Conservation (phyloP, 1,140 invertebrate genomes). For the Drosophila nigromelanica region DNA sequence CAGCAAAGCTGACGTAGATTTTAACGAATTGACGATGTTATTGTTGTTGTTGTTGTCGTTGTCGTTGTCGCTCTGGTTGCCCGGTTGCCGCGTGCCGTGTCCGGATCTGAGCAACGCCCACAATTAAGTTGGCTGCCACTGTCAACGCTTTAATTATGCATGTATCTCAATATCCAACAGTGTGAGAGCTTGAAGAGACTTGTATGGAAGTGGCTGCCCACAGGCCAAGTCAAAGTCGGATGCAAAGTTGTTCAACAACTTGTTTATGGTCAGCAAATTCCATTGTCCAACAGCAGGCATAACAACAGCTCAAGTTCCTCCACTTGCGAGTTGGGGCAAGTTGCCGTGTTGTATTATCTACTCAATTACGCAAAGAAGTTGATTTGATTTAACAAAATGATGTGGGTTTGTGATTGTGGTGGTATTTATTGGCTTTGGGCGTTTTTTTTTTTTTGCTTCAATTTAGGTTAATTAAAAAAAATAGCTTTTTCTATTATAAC, state of each 20-base stretch:
- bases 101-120: constrained; percentile 4
- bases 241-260: constrained; percentile 31
- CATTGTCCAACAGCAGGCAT: constrained; percentile 43
- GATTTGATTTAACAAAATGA: neutral
- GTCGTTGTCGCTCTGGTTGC: constrained; percentile 4
- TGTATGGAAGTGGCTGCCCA: neutral
- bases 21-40: constrained; percentile 70
- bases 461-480: no score
- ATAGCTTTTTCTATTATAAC: no score
- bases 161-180: neutral
- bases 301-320: constrained; percentile 32
- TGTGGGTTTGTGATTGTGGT: neutral
- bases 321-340: neutral
- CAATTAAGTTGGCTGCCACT: constrained; percentile 29
- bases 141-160: constrained; percentile 45
- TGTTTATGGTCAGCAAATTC: constrained; percentile 34
- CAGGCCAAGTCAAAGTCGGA: constrained; percentile 38
- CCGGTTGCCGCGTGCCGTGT: constrained; percentile 8
- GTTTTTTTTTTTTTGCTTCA: no score
- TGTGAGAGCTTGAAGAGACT: neutral
- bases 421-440: no score
- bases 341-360: constrained; percentile 1
- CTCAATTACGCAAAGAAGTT: neutral
- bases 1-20: constrained; percentile 73
- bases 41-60: neutral